A percentile compares a stretch with the other conserved stretches of the same genome.
Conservation (phyloP, 2,113 vertebrate genomes). For the Elephantulus edwardii region DNA sequence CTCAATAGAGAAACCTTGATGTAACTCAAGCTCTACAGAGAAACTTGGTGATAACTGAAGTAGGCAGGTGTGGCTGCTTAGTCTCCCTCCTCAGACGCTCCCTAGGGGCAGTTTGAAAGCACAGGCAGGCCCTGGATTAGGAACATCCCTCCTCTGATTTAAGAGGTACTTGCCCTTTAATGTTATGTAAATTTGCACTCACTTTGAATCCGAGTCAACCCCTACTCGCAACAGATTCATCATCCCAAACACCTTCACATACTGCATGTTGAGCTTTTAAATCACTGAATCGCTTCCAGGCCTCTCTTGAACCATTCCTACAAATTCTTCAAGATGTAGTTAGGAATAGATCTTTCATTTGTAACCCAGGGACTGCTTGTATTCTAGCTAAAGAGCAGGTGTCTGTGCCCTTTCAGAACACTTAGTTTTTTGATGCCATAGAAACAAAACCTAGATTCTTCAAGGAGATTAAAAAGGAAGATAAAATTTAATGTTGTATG, state of each 20-base stretch:
- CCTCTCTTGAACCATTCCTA: not conserved
- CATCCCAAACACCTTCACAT: no score
- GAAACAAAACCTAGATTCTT: constrained; percentile 36
- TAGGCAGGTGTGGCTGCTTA: not conserved
- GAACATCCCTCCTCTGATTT: not conserved
- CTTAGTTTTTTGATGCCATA: not conserved
- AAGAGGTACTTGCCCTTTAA: not conserved
- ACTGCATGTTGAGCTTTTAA: not conserved
- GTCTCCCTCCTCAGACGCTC: not conserved
- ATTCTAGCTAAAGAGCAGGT: not conserved
- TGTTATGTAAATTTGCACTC: no score
- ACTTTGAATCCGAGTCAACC: no score
- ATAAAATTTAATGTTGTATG: no score
- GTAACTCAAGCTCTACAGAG: no score
- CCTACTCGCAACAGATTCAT: no score
- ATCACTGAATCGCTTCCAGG: not conserved
- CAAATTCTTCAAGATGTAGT: not conserved
- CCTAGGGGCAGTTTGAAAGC: not conserved
- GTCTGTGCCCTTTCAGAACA: not conserved
- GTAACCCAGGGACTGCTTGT: not conserved
- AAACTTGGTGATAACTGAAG: not conserved
- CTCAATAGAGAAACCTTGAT: not conserved
- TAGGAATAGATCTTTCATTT: not conserved
- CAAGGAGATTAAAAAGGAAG: not conserved
- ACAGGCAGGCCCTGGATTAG: no score